Evolutionary conservation across 2,888 invertebrate genomes (phyloP), one percentile per base, ranked within the genome.

Genomic region (Melanotus villosus): DNA sequence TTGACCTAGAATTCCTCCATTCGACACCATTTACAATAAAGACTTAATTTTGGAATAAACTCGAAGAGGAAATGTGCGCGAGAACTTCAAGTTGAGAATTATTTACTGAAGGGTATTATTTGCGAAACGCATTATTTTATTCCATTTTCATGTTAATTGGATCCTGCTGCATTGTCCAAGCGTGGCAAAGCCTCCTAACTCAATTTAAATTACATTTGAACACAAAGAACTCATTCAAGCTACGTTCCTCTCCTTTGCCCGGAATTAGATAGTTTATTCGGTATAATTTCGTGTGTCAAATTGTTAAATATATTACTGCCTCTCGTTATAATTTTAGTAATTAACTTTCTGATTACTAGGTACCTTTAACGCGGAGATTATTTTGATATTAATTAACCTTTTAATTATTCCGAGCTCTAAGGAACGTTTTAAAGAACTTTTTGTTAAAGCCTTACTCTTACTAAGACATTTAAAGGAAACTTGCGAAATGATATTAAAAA

Each of bases 101-200:
- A 70, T 72, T 67, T 63, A 65, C 63, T 58, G 45, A 65, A 66
- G 70, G 57, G 63, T 70, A 70, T 70, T 70, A 70, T 70, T 70
- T 59, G 70, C 70, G 65, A 56, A 68, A 64, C 62, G 60, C 73
- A 73, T 77, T 75, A 78, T 77, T 78, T 79, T 76, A 76, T 78
- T 76, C 76, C 75, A 78, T 79, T 78, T 78, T 77, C 78, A 77
- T 78, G 77, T 74, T 78, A 79, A 79, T 78, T 79, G 77, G 74
- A 76, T 69, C 67, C 70, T 71, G 73, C 74, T 75, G 75, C 73
- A 76, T 77, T 77, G 77, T 78, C 73, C 76, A 69, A 74, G 69
- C 59, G 70, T 69, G 70, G 70, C 52, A 72, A 72, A 47, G 52
- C 60, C 59, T 69, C 63, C 69, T 66, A 69, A 69, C 73, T 76